A percentile compares a stretch with the other conserved stretches of the same genome.
phyloP scores from a whole-genome alignment of 2,797 vertebrate genomes.

The Thaleichthys pacificus region DNA sequence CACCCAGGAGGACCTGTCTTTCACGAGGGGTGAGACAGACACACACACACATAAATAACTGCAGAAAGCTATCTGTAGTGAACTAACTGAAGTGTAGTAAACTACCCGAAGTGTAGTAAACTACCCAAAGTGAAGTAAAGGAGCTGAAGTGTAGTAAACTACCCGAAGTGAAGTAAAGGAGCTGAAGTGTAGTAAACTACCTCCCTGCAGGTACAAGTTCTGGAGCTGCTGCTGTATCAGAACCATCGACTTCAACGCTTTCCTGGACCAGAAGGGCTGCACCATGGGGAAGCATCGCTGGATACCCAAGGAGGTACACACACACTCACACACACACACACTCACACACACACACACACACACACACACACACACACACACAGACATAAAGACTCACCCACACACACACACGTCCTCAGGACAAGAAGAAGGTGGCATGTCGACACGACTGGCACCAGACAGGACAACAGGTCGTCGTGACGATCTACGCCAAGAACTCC shows the following conservation, averaged over 20 bases:
- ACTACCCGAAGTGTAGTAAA: background rate
- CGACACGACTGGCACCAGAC: constrained; percentile 97
- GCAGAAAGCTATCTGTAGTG: background rate
- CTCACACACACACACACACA: too few relatives aligned
- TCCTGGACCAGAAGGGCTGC: constrained; percentile 93
- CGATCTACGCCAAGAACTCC: constrained; percentile 87
- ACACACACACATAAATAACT: too few relatives aligned
- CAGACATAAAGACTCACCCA: too few relatives aligned
- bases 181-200: background rate
- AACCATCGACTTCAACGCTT: constrained; percentile 88
- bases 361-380: too few relatives aligned
- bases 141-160: background rate
- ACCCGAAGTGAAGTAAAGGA: background rate
- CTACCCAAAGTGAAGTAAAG: background rate
- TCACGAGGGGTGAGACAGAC: constrained; percentile 86
- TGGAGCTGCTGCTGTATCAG: constrained; percentile 93
- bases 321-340: too few relatives aligned
- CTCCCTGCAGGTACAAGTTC: constrained; percentile 85
- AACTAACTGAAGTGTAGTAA: background rate
- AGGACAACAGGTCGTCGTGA: constrained; percentile 81
- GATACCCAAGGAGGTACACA: constrained; percentile 74
- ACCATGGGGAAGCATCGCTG: constrained; percentile 83
- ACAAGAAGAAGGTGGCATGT: constrained; percentile 82
- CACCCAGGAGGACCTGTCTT: constrained; percentile 90
- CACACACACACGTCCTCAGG: constrained; percentile 38